Conservation (phyloP, 2,888 invertebrate species). For the Hanleya hanleyi region DNA sequence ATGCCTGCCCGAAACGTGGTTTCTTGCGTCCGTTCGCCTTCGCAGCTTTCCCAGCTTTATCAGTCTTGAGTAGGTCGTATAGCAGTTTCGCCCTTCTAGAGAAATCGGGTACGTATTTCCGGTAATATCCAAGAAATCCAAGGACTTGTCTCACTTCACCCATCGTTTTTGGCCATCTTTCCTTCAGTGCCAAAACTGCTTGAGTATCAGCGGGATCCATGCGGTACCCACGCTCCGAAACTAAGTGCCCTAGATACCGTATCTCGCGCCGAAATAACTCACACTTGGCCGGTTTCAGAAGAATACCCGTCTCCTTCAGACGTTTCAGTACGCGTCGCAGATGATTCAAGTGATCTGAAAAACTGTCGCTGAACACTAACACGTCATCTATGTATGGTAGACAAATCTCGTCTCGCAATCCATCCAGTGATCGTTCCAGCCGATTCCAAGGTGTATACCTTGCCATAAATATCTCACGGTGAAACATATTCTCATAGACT, state of each 20-base stretch:
- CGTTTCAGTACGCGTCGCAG: too few species aligned
- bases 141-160: slow-evolving; percentile 9
- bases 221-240: slow-evolving; percentile 2
- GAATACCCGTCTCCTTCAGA: neutral
- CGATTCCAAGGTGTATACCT: too few species aligned
- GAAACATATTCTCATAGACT: too few species aligned
- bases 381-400: too few species aligned
- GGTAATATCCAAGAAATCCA: slow-evolving; percentile 5
- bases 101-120: neutral
- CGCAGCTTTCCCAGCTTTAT: neutral
- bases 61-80: neutral
- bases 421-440: too few species aligned
- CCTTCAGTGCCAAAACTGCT: slow-evolving; percentile 1
- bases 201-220: slow-evolving; percentile 11
- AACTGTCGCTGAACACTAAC: too few species aligned
- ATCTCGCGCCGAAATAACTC: neutral
- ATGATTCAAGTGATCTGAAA: too few species aligned
- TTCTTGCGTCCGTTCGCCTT: neutral
- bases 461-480: too few species aligned
- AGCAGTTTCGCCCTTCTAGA: slow-evolving; percentile 6
- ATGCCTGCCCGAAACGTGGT: neutral
- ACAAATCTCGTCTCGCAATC: too few species aligned
- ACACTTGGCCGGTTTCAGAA: neutral
- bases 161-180: neutral
- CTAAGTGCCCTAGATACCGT: neutral